phyloP scores from a whole-genome alignment of 2,888 invertebrate genomes.

The Lissocephala sabroskyi region DNA sequence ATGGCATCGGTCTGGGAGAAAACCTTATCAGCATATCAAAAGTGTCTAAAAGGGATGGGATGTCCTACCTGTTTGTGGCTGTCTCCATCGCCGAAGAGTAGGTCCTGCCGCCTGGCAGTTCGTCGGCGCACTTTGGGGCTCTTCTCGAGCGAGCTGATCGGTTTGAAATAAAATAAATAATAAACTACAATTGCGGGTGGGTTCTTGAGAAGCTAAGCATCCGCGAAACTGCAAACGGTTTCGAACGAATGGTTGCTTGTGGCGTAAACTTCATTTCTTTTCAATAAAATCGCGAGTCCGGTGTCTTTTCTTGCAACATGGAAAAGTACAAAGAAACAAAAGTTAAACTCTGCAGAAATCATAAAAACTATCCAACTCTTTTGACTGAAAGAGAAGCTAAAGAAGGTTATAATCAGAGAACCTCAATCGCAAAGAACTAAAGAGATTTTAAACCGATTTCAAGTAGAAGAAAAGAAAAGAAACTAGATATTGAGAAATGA shows the following conservation, averaged over 20 bases:
- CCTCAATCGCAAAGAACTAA: too few relatives aligned
- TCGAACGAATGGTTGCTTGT: slow-evolving; percentile 32
- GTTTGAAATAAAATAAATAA: slow-evolving; percentile 8
- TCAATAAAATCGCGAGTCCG: slow-evolving; percentile 44
- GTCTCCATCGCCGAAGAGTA: slow-evolving; percentile 76
- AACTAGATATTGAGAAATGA: too few relatives aligned
- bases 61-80: slow-evolving; percentile 42
- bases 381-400: neutral
- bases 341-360: too few relatives aligned
- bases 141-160: slow-evolving; percentile 31
- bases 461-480: too few relatives aligned
- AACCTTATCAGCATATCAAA: too few relatives aligned
- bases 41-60: neutral
- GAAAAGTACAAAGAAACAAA: slow-evolving; percentile 17
- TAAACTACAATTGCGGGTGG: neutral
- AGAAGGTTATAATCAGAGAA: too few relatives aligned
- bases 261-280: slow-evolving; percentile 28
- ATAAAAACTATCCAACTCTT: too few relatives aligned
- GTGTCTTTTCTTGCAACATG: slow-evolving; percentile 22
- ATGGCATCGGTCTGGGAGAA: slow-evolving; percentile 45
- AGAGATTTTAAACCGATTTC: too few relatives aligned
- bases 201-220: neutral
- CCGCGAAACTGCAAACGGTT: slow-evolving; percentile 21
- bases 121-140: slow-evolving; percentile 76
- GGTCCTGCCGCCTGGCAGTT: slow-evolving; percentile 80